Conservation (phyloP, 1,140 invertebrate genomes). For the Stegodyphus mimosarum region DNA sequence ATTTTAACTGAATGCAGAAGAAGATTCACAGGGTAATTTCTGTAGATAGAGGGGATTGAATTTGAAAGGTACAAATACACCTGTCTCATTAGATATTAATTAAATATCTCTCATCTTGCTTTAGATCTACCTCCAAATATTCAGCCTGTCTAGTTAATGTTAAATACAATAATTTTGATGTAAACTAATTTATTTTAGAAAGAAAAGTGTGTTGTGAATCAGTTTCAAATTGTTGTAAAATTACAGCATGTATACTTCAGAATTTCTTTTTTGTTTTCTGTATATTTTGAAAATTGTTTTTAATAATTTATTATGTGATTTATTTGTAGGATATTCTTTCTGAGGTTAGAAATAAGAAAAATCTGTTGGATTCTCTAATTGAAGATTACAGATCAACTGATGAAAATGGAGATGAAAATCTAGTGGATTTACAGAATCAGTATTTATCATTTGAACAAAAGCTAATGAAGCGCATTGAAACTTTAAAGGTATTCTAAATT, state of each 20-base stretch:
- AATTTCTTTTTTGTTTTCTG: background rate
- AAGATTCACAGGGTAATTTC: too few relatives aligned
- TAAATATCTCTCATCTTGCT: too few relatives aligned
- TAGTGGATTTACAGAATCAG: constrained; percentile 28
- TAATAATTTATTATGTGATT: background rate
- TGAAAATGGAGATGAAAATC: constrained; percentile 22
- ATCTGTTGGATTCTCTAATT: constrained; percentile 22
- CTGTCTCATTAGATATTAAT: too few relatives aligned
- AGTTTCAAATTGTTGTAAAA: background rate
- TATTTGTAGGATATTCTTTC: constrained; percentile 43
- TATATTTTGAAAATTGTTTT: background rate
- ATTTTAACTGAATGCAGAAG: too few relatives aligned
- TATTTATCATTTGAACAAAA: constrained; percentile 49
- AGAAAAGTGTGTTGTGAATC: background rate
- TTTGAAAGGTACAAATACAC: too few relatives aligned
- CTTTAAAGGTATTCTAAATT: constrained; percentile 22
- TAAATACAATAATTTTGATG: too few relatives aligned
- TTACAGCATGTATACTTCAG: background rate
- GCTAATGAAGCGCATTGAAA: constrained; percentile 45
- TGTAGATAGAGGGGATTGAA: too few relatives aligned
- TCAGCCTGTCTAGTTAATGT: too few relatives aligned
- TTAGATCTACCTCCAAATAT: too few relatives aligned
- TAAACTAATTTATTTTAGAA: background rate
- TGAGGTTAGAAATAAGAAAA: constrained; percentile 42
- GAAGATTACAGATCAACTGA: constrained; percentile 22